phyloP scores from a whole-genome alignment of 2,888 invertebrate genomes.

The Anoplius nigerrimus region DNA sequence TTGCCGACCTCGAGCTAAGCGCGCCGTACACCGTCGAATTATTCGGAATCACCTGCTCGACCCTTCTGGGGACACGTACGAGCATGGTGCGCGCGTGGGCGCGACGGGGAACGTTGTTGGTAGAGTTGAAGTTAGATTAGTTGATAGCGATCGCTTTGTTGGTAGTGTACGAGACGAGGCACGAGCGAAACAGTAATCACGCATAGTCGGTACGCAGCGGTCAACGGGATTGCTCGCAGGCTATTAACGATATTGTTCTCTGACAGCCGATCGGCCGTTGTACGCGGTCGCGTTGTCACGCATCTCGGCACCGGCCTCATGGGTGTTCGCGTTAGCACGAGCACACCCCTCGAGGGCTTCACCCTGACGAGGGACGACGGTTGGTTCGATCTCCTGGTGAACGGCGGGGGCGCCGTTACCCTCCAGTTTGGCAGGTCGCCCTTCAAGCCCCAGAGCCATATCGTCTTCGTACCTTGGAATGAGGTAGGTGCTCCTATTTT shows the following conservation, averaged over 20 bases:
- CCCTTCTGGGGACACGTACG: no score
- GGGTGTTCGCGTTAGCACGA: constrained; percentile 96
- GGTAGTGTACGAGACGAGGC: constrained; percentile 50
- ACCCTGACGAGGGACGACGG: constrained; percentile 94
- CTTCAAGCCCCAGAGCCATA: constrained; percentile 90
- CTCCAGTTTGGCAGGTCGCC: constrained; percentile 95
- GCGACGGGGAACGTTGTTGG: constrained; percentile 46
- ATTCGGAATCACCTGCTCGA: no score
- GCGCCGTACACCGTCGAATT: neutral
- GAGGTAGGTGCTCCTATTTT: constrained; percentile 80
- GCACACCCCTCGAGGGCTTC: constrained; percentile 96
- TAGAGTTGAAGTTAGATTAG: constrained; percentile 55
- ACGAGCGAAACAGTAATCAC: constrained; percentile 44
- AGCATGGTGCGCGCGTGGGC: no score
- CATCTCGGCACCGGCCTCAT: constrained; percentile 94
- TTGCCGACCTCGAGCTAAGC: no score
- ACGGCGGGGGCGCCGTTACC: constrained; percentile 98
- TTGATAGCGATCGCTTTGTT: constrained; percentile 53
- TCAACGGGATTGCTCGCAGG: constrained; percentile 11
- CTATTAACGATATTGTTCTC: constrained; percentile 55
- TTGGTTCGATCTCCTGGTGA: constrained; percentile 98
- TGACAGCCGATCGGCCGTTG: constrained; percentile 95
- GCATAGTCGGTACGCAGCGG: constrained; percentile 26
- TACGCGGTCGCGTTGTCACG: constrained; percentile 95
- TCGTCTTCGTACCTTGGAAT: constrained; percentile 97